Conservation (phyloP, 2,888 invertebrate genomes). For the Julus scanicus region DNA sequence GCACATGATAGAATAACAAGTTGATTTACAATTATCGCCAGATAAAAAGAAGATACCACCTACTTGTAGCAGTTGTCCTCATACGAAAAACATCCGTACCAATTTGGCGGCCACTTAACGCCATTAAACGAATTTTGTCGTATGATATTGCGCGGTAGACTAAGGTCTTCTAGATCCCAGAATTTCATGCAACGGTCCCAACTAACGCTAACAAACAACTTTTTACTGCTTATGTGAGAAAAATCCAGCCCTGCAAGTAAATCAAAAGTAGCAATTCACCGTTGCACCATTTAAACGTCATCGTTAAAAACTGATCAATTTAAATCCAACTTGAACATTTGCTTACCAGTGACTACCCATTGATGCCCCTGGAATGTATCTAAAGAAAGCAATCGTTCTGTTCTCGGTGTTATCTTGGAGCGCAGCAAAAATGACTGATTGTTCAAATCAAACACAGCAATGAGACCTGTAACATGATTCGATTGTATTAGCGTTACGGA, state of each 20-base stretch:
- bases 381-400: background rate
- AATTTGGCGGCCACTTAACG: conserved; percentile 49
- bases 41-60: background rate
- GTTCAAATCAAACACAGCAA: conserved; percentile 51
- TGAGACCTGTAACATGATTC: conserved; percentile 19
- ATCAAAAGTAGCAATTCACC: background rate
- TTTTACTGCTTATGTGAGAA: conserved; percentile 34
- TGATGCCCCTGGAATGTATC: conserved; percentile 32
- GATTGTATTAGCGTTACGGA: too few relatives aligned
- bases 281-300: background rate
- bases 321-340: background rate
- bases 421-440: background rate
- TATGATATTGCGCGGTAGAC: conserved; percentile 45
- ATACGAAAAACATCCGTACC: conserved; percentile 43
- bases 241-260: conserved; percentile 51
- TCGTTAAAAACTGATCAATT: background rate
- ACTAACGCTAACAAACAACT: conserved; percentile 46
- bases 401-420: background rate
- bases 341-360: conserved; percentile 43
- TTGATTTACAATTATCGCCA: too few relatives aligned
- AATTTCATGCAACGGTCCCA: conserved; percentile 53
- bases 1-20: too few relatives aligned
- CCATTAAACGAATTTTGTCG: background rate
- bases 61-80: conserved; percentile 49
- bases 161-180: conserved; percentile 49